Evolutionary conservation across 37 sponge, comb jelly and placozoan genomes (phyloP), one percentile per base, ranked within the genome.

Genomic region (Petrosia ficiformis): DNA sequence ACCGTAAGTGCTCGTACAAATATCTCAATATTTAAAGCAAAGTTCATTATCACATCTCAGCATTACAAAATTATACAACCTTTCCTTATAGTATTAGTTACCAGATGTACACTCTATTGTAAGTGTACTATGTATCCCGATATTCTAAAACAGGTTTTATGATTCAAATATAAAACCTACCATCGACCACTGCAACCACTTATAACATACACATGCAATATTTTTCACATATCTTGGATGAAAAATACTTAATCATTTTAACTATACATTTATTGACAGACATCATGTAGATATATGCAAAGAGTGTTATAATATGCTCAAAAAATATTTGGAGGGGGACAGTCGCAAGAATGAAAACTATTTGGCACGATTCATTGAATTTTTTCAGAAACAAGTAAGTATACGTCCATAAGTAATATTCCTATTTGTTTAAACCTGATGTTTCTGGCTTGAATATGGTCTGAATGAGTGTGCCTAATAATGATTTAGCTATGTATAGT

Each of bases 331-430:
- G 35, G 33, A 69, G 3, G 89, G 89, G 67, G 71, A 88, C 48
- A 88, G 89, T 48, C 28, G 87, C 37, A 88, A 88, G 73, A 88
- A 88, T 88, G 89, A 88, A 61, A 52, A 74, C 48, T 88, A 88
- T 60, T 65, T 78, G 26, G 78, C 89, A 39, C 35, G 72, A 5
- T 88, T 77, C 67, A 77, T 88, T 40, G 63, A 61, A 4, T 86
- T 81, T 72, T 75, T 83, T 30, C 42, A 67, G 59, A 52, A 28
- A n/a, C 75, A 82, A 75, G 73, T 73, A 36, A 24, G n/a, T n/a
- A n/a, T n/a, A n/a, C n/a, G n/a, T n/a, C n/a, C n/a, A n/a, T n/a
- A n/a, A n/a, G 57, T 2, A 40, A 24, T 40, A 6, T 11, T 26
- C 22, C 26, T 34, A 1, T 19, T 8, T 6, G 28, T 22, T 42